Base-by-base conservation (phyloP, 2,797 vertebrate species). In the Malacoctenus gilli region DNA sequence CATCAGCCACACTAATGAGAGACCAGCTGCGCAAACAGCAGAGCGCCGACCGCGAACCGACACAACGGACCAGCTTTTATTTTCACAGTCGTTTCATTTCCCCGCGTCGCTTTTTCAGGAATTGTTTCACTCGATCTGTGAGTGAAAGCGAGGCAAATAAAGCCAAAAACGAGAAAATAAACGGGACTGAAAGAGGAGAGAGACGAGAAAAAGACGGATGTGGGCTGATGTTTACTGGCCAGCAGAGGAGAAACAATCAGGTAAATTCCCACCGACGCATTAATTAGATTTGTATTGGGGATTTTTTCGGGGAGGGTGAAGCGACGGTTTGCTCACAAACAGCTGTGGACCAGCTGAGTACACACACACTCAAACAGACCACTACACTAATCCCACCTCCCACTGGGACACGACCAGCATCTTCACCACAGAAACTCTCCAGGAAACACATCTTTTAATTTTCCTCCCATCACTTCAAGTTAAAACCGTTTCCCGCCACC, bases 321-420 rank as follows among this genome's bases (percentile, higher is more conserved):
- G 62, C 1, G 5, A 83, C 66, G 41, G 56, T 31, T 35, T 77
- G 72, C 32, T 69, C 47, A 53, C 63, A 79, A 70, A 54, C 59
- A 86, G 80, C 83, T 87, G 82, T 22, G 48, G 56, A 20, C 72
- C 87, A 90, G 79, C 83, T 87, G 86, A 75, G 61, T 10, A 4
- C 16, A 13, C 57, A 8, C 18, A 15, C 31, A 46, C 35, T 32
- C 23, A 34, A 35, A 60, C 13, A 6, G 16, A 40, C 40, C 12
- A 44, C 50, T 10, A 30, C 53, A 3, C 56, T 67, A 47, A 70
- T 62, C 60, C 59, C 11, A 38, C 73, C 73, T 22, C 66, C 75
- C 70, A 14, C 36, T 40, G 54, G 39, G 60, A 66, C 56, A 51
- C 42, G 20, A 23, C 57, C 36, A 31, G 30, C 14, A n/a, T 21